Conservation (phyloP, 2,113 vertebrate species). For the Psilopsiagon aymara region DNA sequence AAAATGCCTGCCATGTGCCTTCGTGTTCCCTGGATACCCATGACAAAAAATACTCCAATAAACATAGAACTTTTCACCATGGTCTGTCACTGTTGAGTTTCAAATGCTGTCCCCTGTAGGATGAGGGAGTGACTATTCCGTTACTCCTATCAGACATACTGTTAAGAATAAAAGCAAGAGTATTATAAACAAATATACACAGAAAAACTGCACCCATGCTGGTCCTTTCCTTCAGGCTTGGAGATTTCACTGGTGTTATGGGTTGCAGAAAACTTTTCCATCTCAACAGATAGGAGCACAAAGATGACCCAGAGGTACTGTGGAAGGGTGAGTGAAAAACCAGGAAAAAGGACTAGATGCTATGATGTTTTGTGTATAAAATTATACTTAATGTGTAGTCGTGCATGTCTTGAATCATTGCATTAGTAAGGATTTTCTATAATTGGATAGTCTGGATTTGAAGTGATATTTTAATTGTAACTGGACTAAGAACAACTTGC, state of each 20-base stretch:
- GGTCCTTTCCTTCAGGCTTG: not conserved
- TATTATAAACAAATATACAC: not conserved
- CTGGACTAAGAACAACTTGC: not conserved
- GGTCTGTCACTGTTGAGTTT: not conserved
- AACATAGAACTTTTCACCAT: not conserved
- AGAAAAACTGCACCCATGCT: not conserved
- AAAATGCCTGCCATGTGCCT: not conserved
- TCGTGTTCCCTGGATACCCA: not conserved
- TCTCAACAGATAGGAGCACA: not conserved
- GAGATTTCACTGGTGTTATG: not conserved
- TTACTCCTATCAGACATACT: not conserved
- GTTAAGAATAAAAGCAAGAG: not conserved
- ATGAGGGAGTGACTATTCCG: not conserved
- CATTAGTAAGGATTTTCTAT: not conserved
- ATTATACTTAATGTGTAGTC: rapidly evolving
- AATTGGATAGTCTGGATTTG: not conserved
- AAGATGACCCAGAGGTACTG: not conserved
- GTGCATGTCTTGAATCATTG: not conserved
- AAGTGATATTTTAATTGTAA: not conserved
- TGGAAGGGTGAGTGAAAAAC: not conserved
- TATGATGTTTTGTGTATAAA: not conserved
- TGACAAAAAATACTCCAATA: not conserved
- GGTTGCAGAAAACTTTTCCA: not conserved
- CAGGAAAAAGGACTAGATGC: not conserved
- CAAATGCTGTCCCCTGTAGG: not conserved